Conservation (phyloP, 2,888 invertebrate genomes). For the Megalurothrips usitatus region DNA sequence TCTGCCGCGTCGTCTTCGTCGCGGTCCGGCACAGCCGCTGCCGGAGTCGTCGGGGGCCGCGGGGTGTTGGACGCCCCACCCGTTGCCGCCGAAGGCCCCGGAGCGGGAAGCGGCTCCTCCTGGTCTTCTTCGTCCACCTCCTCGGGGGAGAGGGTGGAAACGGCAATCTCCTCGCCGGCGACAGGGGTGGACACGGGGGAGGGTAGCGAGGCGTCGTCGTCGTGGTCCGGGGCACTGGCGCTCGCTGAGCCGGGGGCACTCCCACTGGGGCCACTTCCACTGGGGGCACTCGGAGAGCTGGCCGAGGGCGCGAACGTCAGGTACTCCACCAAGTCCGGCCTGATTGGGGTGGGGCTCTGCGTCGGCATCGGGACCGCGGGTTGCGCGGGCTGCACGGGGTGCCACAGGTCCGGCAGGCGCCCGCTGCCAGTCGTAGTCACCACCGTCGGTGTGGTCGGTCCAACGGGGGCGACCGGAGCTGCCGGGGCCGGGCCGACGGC, state of each 20-base stretch:
- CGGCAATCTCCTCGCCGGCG: not conserved
- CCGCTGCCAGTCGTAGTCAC: not conserved
- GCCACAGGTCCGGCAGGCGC: not conserved
- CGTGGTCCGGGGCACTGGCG: not conserved
- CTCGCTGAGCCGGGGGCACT: not conserved
- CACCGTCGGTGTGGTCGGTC: no score
- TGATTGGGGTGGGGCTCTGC: not conserved
- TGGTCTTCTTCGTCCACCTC: not conserved
- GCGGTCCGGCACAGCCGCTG: not conserved
- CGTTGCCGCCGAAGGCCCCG: not conserved
- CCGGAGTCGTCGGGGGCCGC: not conserved
- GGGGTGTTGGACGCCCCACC: not conserved
- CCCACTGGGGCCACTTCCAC: not conserved
- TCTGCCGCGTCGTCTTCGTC: not conserved
- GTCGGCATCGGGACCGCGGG: not conserved
- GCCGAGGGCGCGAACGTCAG: not conserved
- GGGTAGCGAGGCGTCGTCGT: not conserved
- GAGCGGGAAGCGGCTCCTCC: not conserved
- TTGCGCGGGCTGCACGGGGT: not conserved
- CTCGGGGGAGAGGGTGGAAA: not conserved
- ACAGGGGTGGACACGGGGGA: not conserved
- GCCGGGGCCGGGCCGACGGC: not conserved
- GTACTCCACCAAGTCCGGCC: not conserved
- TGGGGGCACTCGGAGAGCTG: not conserved
- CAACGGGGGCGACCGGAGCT: not conserved